Evolutionary conservation across 2,888 invertebrate species (phyloP), one percentile per base, ranked within the genome.

Genomic region (Drosophila falleni): DNA sequence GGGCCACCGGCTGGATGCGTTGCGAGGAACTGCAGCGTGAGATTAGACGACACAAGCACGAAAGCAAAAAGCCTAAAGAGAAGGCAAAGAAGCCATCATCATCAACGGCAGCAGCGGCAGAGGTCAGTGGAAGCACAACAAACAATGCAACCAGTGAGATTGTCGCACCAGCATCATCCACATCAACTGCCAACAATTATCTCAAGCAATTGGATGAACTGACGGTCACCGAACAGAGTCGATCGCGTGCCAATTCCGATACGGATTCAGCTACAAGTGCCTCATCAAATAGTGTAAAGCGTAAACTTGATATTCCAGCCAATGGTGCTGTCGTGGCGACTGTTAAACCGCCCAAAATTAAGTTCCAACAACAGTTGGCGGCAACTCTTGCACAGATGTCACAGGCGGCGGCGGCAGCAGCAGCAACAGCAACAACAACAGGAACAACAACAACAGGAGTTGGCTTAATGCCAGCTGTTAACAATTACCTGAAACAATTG

Each of bases 1-100:
- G 94, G 94, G 94, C 94, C 1, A 93, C 93, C 33, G 94, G 94
- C 59, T 94, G 94, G 94, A 94, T 94, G 93, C 93, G 91, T 6
- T 85, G 85, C 50, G 93, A 93, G 55, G 93, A 93, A 8, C 68
- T 93, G 33, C 89, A 91, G 66, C 90, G 90, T 15, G 93, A 93
- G 74, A 90, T 93, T 93, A 90, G 92, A 15, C 87, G 89, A 41
- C 84, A 91, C 29, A 92, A 92, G 75, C 64, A 64, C 19, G 79
- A 81, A 3, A 80, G 78, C 41, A 87, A 81, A 56, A 89, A 86
- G 35, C 64, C 75, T 0, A 90, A 91, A 63, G 91, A 90, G 13
- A 91, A 87, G 58, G 62, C 72, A 16, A 83, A 75, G 35, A 73
- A 64, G 5, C 10, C 50, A 19, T 13, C 49, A 13, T 1, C 31